Evolutionary conservation across 2,888 invertebrate species (phyloP), one percentile per base, ranked within the genome.

Genomic region (Gymnosoma rotundatum): DNA sequence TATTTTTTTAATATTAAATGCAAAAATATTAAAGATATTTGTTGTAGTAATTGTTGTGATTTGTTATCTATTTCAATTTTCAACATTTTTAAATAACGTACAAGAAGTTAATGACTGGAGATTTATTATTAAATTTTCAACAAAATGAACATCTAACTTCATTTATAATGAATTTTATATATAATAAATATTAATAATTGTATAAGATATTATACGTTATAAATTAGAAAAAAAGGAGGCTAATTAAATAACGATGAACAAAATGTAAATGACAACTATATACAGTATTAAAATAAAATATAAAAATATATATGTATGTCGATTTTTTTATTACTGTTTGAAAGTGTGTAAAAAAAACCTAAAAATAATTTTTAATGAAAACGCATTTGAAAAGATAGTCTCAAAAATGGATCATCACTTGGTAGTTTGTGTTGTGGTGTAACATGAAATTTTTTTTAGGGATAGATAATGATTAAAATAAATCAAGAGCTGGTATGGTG

Each of bases 331-430:
- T 42, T 42, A 12, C 42, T 42, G 42, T 10, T 2, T 42, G n/a
- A 32, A 42, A 42, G 42, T 42, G 2, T 12, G 45, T 14, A 48
- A 48, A 48, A 16, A 14, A 10, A n/a, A n/a, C n/a, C 45, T n/a
- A 16, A 14, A 79, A 52, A 0, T 45, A 42, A 45, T 36, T 25
- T 72, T 38, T 52, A 48, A 69, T 45, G 36, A 72, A 63, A 81
- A 86, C 86, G 88, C 87, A 90, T 90, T 90, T 90, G 90, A 90
- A 90, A 90, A 91, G 90, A 87, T 83, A 90, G 91, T 89, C 89
- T 91, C 91, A 80, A 76, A 81, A 67, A 81, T 79, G 42, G 67
- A 60, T 73, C 50, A 52, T 69, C 50, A 58, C 58, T 70, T 73
- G 74, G 84, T 81, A 74, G 73, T 56, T 25, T 54, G 52, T 38